These are phyloP conservation scores for Dynastes grantii DNA, from an alignment of 2,888 invertebrate genomes.

Conservation along the genomic window DNA sequence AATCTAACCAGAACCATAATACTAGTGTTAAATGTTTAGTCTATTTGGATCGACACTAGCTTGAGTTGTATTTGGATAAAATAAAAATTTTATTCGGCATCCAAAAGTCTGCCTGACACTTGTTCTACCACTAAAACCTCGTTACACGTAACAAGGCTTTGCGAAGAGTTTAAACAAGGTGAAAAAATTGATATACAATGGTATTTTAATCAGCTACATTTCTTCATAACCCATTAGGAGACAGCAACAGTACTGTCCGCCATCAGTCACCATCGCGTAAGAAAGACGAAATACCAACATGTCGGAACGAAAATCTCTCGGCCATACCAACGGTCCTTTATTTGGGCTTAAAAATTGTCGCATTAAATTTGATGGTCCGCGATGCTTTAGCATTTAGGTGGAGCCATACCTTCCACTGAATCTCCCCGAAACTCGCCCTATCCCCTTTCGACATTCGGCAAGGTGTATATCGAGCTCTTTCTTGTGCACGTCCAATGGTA, in stretches of 20 bases:
- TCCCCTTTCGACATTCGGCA: neutral
- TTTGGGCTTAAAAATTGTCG: conserved; percentile 50
- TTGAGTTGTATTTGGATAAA: too few relatives aligned
- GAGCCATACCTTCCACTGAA: neutral
- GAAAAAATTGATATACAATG: neutral
- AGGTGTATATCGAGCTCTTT: neutral
- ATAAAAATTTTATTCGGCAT: too few relatives aligned
- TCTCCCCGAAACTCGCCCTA: neutral
- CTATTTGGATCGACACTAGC: too few relatives aligned
- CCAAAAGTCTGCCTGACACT: too few relatives aligned
- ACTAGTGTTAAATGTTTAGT: too few relatives aligned
- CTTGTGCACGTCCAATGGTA: neutral
- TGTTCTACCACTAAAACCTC: too few relatives aligned
- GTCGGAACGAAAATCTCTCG: neutral
- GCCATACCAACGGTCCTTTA: conserved; percentile 40
- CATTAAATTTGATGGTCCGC: conserved; percentile 52
- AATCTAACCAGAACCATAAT: too few relatives aligned
- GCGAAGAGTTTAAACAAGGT: too few relatives aligned
- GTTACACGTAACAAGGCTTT: too few relatives aligned
- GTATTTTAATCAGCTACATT: conserved; percentile 18
- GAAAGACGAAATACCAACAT: conserved; percentile 14
- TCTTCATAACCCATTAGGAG: conserved; percentile 14
- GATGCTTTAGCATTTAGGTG: conserved; percentile 12
- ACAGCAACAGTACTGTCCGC: neutral
- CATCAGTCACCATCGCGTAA: conserved; percentile 8